Conservation (phyloP, 2,113 vertebrate genomes). For the Ahaetulla prasina region DNA sequence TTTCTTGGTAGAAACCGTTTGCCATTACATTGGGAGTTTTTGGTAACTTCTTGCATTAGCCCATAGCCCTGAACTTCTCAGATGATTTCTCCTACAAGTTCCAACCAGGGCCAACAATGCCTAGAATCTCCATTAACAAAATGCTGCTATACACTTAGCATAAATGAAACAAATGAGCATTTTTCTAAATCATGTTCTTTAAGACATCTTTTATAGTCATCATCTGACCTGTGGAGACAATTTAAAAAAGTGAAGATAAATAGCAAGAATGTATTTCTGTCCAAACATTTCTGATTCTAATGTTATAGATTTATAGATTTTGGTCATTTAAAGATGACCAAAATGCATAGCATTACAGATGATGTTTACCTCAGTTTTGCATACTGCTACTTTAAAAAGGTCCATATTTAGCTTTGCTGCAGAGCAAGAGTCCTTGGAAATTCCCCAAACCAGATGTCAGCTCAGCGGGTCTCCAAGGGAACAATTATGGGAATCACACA, state of each 20-base stretch:
- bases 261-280: neutral
- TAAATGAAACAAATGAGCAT: neutral
- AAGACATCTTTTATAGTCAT: neutral
- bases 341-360: neutral
- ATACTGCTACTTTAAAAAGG: neutral
- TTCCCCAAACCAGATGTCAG: conserved; percentile 25
- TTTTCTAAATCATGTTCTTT: neutral
- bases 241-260: neutral
- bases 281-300: conserved; percentile 11
- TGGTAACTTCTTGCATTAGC: neutral
- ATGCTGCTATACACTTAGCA: neutral
- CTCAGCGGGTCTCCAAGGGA: conserved; percentile 26
- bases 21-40: neutral
- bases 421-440: conserved; percentile 21
- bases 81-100: neutral
- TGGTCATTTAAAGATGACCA: conserved; percentile 4
- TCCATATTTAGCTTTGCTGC: conserved; percentile 27
- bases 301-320: too few species aligned
- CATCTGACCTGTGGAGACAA: neutral
- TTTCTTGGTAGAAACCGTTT: neutral
- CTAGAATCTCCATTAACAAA: neutral
- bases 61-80: neutral
- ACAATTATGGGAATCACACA: conserved; percentile 41
- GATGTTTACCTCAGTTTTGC: neutral
- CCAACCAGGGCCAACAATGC: neutral